phyloP scores from a whole-genome alignment of 2,113 vertebrate genomes.

The Struthidea cinerea region DNA sequence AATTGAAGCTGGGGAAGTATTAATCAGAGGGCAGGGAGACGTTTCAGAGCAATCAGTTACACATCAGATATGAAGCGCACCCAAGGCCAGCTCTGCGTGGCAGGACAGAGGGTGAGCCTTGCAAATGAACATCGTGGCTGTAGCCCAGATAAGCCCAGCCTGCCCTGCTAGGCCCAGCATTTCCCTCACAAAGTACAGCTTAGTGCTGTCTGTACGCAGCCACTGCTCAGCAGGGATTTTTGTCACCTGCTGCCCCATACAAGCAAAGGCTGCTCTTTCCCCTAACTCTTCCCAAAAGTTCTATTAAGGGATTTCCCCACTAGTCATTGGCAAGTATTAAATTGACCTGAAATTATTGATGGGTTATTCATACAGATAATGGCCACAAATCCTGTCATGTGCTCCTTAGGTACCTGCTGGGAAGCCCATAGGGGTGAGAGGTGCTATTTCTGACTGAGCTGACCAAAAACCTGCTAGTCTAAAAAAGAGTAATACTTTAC shows the following conservation, averaged over 20 bases:
- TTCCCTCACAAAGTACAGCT: neutral
- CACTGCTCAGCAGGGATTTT: neutral
- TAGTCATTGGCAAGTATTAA: neutral
- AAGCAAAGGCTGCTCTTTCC: neutral
- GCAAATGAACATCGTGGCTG: fast-evolving
- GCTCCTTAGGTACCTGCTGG: neutral
- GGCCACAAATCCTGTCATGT: neutral
- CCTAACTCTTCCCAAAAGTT: neutral
- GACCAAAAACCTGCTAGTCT: neutral
- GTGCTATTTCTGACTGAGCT: neutral
- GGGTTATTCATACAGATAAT: neutral
- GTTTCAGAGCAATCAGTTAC: neutral
- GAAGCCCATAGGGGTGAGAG: neutral
- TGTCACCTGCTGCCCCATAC: neutral
- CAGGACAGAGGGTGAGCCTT: fast-evolving
- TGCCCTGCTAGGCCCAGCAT: neutral
- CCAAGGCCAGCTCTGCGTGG: neutral
- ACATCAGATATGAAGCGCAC: neutral
- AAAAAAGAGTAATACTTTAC: neutral
- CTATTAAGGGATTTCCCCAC: neutral
- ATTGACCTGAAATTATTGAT: neutral
- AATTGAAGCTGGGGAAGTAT: conserved; percentile 22
- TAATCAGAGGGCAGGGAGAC: conserved; percentile 35
- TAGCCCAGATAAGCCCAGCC: fast-evolving
- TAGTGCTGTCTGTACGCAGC: fast-evolving